Percentiles rank a stretch among this genome's conserved stretches.
Conservation (phyloP, 2,113 vertebrate genomes). For the Tautogolabrus adspersus region DNA sequence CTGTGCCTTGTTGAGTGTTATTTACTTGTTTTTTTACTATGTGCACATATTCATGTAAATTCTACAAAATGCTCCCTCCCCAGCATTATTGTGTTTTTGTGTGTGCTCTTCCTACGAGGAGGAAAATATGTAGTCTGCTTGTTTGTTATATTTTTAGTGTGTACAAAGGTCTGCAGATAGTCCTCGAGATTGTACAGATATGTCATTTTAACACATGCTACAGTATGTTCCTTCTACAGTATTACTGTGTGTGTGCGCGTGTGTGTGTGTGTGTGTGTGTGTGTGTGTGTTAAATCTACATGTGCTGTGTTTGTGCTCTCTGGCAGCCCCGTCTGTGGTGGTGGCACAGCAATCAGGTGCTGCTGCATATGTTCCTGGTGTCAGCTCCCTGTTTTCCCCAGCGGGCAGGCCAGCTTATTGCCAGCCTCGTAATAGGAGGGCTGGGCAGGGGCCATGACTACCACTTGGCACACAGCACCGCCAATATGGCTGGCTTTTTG, state of each 20-base stretch:
- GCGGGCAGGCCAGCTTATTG: slow-evolving; percentile 85
- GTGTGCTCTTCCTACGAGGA: no score
- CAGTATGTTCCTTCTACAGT: not conserved
- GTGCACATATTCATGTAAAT: not conserved
- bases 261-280: slow-evolving; percentile 29
- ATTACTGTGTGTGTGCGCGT: not conserved
- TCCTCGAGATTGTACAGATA: not conserved
- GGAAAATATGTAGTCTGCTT: not conserved
- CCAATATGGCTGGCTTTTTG: slow-evolving; percentile 92
- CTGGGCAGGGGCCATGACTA: slow-evolving; percentile 91
- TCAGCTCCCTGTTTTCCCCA: slow-evolving; percentile 85
- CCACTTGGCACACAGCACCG: slow-evolving; percentile 89
- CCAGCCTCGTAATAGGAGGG: slow-evolving; percentile 89
- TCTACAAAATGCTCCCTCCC: not conserved
- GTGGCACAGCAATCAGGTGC: slow-evolving; percentile 75
- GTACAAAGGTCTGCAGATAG: not conserved
- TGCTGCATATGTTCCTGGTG: slow-evolving; percentile 88
- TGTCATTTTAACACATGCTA: slow-evolving; percentile 9
- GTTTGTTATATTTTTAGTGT: not conserved
- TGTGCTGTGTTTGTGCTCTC: slow-evolving; percentile 47
- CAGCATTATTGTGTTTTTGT: slow-evolving; percentile 13
- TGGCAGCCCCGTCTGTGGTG: slow-evolving; percentile 54
- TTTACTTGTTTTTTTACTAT: no score
- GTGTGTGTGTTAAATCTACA: slow-evolving; percentile 35
- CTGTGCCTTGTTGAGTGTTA: no score